Evolutionary conservation across 2,113 vertebrate genomes (phyloP).

Genomic region (Entelurus aequoreus): DNA sequence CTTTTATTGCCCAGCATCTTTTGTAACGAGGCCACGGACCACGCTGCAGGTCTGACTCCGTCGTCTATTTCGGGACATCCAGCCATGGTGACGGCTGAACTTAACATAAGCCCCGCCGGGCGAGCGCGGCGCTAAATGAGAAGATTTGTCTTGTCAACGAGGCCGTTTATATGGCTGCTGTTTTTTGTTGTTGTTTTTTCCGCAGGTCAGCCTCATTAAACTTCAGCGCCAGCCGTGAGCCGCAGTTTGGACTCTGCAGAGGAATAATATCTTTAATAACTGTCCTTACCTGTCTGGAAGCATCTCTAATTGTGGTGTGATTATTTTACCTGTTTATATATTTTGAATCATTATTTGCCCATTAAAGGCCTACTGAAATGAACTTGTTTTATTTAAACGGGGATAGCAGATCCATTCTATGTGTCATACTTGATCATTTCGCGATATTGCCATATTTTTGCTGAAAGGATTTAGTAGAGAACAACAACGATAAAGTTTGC

Average conservation of each 20-base stretch:
- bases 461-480: no score
- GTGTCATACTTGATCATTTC: no score
- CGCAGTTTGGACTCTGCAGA: conserved; percentile 22
- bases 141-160: conserved; percentile 55
- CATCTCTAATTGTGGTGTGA: no score
- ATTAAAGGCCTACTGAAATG: no score
- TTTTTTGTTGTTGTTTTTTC: background rate
- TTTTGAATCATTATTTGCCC: no score
- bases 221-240: conserved; percentile 33
- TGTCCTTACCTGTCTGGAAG: no score
- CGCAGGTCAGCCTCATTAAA: conserved; percentile 55
- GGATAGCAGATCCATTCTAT: no score
- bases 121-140: conserved; percentile 37
- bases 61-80: conserved; percentile 30
- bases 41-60: conserved; percentile 16
- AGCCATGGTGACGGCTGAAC: conserved; percentile 25
- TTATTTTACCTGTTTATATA: background rate
- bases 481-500: no score
- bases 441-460: no score
- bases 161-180: conserved; percentile 46
- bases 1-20: conserved; percentile 34
- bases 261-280: background rate
- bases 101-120: conserved; percentile 28
- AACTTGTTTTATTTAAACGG: no score
- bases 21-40: conserved; percentile 3